Conservation (phyloP, 2,797 vertebrate species). For the Epinephelus coioides region DNA sequence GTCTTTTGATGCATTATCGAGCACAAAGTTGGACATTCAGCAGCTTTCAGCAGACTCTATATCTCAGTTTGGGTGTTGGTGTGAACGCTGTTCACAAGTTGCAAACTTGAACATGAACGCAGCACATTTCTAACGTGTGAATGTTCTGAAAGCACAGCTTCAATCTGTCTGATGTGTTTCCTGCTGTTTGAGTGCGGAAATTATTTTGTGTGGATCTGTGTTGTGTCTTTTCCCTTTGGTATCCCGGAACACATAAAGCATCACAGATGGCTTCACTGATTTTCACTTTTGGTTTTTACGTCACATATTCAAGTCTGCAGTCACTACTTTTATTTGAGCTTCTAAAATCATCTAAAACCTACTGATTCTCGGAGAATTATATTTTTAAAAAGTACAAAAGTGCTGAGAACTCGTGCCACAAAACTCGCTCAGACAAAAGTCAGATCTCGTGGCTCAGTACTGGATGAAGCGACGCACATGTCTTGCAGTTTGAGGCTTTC, state of each 20-base stretch:
- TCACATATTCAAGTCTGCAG: constrained; percentile 24
- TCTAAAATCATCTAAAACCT: neutral
- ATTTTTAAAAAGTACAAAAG: constrained; percentile 10
- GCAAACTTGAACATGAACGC: neutral
- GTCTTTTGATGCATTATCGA: neutral
- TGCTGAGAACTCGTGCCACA: constrained; percentile 13
- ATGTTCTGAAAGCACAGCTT: neutral
- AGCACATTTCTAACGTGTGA: neutral
- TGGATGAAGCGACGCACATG: constrained; percentile 23
- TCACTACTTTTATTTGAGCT: neutral
- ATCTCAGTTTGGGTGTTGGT: neutral
- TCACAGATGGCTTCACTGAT: constrained; percentile 32
- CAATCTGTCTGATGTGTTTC: constrained; percentile 5
- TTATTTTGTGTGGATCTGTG: neutral
- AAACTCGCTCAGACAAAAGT: neutral
- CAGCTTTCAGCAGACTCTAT: neutral
- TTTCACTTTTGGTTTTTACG: constrained; percentile 5
- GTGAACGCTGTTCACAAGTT: neutral
- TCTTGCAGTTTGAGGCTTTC: constrained; percentile 20
- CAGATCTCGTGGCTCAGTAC: constrained; percentile 45
- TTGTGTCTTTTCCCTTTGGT: constrained; percentile 58
- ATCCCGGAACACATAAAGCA: constrained; percentile 37
- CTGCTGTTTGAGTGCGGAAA: neutral
- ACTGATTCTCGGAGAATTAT: neutral
- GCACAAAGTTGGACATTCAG: neutral